Conservation (phyloP, 1,140 invertebrate species). For the Dufourea novaeangliae region DNA sequence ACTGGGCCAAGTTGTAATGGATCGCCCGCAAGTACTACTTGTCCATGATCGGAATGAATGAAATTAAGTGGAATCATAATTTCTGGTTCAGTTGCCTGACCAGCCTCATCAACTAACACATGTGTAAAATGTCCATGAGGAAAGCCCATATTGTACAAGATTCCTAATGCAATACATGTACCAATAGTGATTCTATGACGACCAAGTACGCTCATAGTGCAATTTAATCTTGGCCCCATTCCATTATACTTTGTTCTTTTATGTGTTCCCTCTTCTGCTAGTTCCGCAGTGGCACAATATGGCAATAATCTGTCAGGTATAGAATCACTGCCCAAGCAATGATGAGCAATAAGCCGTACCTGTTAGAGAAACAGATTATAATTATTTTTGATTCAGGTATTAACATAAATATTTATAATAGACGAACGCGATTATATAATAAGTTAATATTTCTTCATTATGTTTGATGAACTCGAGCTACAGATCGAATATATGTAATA, state of each 20-base stretch:
- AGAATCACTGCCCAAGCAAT: slow-evolving; percentile 83
- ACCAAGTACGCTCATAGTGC: slow-evolving; percentile 83
- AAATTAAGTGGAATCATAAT: slow-evolving; percentile 87
- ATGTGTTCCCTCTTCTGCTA: slow-evolving; percentile 80
- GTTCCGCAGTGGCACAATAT: slow-evolving; percentile 86
- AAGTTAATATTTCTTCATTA: not conserved
- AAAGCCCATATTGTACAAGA: slow-evolving; percentile 86
- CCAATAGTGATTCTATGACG: slow-evolving; percentile 90
- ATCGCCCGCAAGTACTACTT: slow-evolving; percentile 94
- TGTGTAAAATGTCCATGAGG: slow-evolving; percentile 91
- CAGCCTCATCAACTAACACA: slow-evolving; percentile 94
- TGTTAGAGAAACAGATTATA: slow-evolving; percentile 36
- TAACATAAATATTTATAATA: not conserved
- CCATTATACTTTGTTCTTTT: slow-evolving; percentile 69
- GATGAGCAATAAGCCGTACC: slow-evolving; percentile 85
- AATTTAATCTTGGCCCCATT: slow-evolving; percentile 80
- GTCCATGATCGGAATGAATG: slow-evolving; percentile 81
- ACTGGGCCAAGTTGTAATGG: slow-evolving; percentile 95
- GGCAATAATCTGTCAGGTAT: slow-evolving; percentile 85
- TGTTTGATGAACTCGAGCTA: not conserved
- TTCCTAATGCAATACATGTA: slow-evolving; percentile 89
- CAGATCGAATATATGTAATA: not conserved
- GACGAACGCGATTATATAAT: not conserved
- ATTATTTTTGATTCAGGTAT: not conserved
- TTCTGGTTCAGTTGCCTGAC: slow-evolving; percentile 95